A percentile compares a stretch with the other conserved stretches of the same genome.
phyloP scores from a whole-genome alignment of 2,113 vertebrate genomes.

The Copsychus sechellarum region DNA sequence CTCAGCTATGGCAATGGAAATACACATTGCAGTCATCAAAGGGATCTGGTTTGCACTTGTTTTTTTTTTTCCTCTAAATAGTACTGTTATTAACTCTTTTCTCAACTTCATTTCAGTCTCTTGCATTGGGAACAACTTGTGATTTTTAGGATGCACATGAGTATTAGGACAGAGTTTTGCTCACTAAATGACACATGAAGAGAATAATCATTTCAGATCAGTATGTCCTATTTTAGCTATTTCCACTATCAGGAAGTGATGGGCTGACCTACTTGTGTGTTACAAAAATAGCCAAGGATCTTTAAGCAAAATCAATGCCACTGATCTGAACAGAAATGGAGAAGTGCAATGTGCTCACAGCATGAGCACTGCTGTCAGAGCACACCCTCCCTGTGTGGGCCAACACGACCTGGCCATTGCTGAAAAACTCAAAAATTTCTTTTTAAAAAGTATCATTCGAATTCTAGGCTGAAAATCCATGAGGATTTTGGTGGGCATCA shows the following conservation, averaged over 20 bases:
- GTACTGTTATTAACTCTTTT: not conserved
- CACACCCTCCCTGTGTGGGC: fast-evolving
- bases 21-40: not conserved
- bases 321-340: not conserved
- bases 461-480: not conserved
- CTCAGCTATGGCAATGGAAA: not conserved
- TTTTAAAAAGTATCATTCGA: not conserved
- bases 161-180: not conserved
- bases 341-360: not conserved
- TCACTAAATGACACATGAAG: not conserved
- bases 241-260: not conserved
- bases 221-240: not conserved
- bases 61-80: not conserved
- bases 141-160: not conserved
- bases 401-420: fast-evolving
- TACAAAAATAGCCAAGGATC: conserved; percentile 27
- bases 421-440: not conserved
- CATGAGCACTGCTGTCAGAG: not conserved
- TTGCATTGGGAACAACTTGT: not conserved
- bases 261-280: not conserved
- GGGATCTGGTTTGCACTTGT: not conserved
- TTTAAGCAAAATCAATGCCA: conserved; percentile 13
- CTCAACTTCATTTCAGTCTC: not conserved
- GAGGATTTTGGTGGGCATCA: not conserved
- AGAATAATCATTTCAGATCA: not conserved